These are phyloP conservation scores for Pogoniulus pusillus DNA, from an alignment of 2,797 vertebrate genomes.

Conservation along the genomic window DNA sequence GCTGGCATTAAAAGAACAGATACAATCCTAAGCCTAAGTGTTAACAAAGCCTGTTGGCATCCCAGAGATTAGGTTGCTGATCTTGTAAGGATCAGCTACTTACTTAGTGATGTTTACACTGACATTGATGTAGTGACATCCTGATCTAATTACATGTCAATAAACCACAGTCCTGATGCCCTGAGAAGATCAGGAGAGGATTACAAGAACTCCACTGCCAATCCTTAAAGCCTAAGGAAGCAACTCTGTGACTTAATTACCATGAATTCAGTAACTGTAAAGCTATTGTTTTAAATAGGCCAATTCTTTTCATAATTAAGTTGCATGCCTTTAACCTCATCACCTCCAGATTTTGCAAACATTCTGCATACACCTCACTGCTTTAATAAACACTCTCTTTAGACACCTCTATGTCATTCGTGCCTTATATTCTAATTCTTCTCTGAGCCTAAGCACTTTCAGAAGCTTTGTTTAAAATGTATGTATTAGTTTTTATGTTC, in stretches of 20 bases:
- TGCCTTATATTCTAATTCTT: not conserved
- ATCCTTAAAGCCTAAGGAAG: constrained; percentile 58
- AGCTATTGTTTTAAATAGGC: constrained; percentile 1
- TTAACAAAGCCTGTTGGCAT: constrained; percentile 82
- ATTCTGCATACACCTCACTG: not conserved
- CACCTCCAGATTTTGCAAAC: not conserved
- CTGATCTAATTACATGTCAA: constrained; percentile 93
- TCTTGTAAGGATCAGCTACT: constrained; percentile 82
- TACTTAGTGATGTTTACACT: constrained; percentile 80
- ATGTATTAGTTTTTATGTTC: not conserved
- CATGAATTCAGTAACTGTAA: constrained; percentile 24
- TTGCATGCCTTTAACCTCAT: not conserved
- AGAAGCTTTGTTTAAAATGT: not conserved
- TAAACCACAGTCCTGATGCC: constrained; percentile 80
- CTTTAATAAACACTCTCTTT: not conserved
- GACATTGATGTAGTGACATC: constrained; percentile 84
- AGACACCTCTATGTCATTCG: not conserved
- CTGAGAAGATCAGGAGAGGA: constrained; percentile 73
- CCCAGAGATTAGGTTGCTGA: constrained; percentile 86
- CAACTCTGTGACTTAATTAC: constrained; percentile 50
- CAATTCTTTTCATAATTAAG: constrained; percentile 7
- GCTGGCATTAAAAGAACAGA: constrained; percentile 45
- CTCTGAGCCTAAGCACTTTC: not conserved
- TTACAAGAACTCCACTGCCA: constrained; percentile 67
- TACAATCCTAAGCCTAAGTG: constrained; percentile 63